Evolutionary conservation across 1,140 invertebrate genomes (phyloP), one percentile per base, ranked within the genome.

Genomic region (Pachyrhynchus sulphureomaculatus): DNA sequence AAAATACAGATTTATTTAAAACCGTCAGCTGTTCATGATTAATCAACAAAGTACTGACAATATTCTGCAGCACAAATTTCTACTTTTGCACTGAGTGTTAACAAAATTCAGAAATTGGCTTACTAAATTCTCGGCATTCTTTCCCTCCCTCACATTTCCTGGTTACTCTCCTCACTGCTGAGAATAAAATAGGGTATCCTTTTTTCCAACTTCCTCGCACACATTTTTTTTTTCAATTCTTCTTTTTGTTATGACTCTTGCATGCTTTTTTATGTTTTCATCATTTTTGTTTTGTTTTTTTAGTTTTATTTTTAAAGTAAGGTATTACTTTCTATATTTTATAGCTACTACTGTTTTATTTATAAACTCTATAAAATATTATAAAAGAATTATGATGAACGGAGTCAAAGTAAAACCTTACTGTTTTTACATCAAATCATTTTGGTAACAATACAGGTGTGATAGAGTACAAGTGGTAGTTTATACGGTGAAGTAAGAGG

Each of bases 101-200:
- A 68, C 60, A 58, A 29, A n/a, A 56, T 34, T 58, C 33, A 52
- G 26, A 44, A 49, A 53, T 23, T 45, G 10, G 44, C 15, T 49
- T 29, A 24, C 29, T 26, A 17, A 47, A 26, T 33, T 56, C 52
- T 56, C 60, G 36, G 49, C 41, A 41, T 54, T 44, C 12, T 10
- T 45, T 36, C 36, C 49, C 41, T 36, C 12, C 20, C 47, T 29
- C 26, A 29, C 47, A 48, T 23, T 61, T 48, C 29, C 15, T 17
- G 34, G 18, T 17, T 18, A 18, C 18, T 20, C 12, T 13, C 51
- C 56, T 49, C 39, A 41, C 17, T 12, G 62, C 68, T 68, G 65
- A 64, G 69, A 66, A 60, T 52, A 52, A 42, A 12, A 49, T 68
- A 69, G 69, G 69, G 66, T 63, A 32, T 69, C 69, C 68, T 47